phyloP scores from a whole-genome alignment of 2,113 vertebrate species.

The Periophthalmodon schlosseri region DNA sequence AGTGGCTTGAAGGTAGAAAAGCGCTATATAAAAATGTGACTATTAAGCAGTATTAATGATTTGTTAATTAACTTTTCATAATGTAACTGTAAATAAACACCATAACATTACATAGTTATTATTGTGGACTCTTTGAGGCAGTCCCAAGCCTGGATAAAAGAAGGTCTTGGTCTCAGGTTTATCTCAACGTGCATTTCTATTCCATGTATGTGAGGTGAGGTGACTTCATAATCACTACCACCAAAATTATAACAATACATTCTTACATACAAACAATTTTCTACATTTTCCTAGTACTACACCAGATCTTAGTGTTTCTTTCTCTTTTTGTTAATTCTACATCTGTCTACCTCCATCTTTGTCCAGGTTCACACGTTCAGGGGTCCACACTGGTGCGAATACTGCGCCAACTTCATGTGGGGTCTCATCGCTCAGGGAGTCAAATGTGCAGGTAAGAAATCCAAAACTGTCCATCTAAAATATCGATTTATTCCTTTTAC shows the following conservation, averaged over 20 bases:
- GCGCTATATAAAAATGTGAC: no score
- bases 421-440: constrained; percentile 99
- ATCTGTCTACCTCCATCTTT: neutral
- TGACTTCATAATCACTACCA: no score
- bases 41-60: no score
- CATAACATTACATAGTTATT: no score
- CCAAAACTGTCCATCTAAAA: neutral
- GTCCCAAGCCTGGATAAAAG: neutral
- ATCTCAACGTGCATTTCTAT: no score
- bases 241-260: neutral
- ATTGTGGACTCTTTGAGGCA: neutral
- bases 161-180: neutral
- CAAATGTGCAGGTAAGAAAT: constrained; percentile 91
- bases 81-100: no score
- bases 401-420: constrained; percentile 99
- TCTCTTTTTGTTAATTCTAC: neutral
- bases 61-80: no score
- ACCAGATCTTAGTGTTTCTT: neutral
- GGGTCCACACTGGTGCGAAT: constrained; percentile 98
- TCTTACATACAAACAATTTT: neutral
- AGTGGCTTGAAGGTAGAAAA: no score
- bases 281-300: neutral
- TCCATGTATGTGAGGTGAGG: no score
- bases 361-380: constrained; percentile 94
- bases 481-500: neutral